Evolutionary conservation across 2,888 invertebrate genomes (phyloP).

Genomic region (Laspeyria flexula): DNA sequence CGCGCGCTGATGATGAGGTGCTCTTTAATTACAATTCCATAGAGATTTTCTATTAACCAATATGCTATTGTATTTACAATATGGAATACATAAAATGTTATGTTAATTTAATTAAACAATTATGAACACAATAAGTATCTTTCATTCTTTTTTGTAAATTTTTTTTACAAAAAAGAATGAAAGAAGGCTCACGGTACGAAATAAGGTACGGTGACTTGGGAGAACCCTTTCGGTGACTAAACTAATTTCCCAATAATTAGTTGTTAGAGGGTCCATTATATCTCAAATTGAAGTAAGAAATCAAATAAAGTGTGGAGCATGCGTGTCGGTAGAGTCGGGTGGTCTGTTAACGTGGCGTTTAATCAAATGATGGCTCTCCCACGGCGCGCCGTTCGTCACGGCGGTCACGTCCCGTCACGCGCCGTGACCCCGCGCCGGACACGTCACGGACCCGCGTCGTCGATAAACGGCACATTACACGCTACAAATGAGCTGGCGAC

Average conservation of each 20-base stretch:
- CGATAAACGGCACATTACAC: constrained; percentile 17
- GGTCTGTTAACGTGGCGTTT: constrained; percentile 36
- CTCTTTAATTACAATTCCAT: too few species aligned
- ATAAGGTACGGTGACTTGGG: too few species aligned
- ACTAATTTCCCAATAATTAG: constrained; percentile 9
- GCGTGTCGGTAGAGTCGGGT: constrained; percentile 28
- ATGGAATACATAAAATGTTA: too few species aligned
- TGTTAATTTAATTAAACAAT: too few species aligned
- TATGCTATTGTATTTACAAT: too few species aligned
- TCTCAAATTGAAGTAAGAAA: constrained; percentile 10
- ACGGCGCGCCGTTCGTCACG: constrained; percentile 10
- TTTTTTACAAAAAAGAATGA: too few species aligned
- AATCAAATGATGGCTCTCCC: constrained; percentile 23
- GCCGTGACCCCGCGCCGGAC: constrained; percentile 4
- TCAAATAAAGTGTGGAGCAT: constrained; percentile 14
- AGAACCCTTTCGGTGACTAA: not conserved
- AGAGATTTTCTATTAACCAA: too few species aligned
- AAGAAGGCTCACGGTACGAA: too few species aligned
- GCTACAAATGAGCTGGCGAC: constrained; percentile 18
- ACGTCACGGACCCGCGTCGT: constrained; percentile 16
- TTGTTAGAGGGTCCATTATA: not conserved
- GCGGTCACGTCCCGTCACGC: constrained; percentile 17
- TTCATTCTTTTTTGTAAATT: too few species aligned
- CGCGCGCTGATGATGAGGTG: constrained; percentile 25
- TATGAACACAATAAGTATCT: too few species aligned